phyloP scores from a whole-genome alignment of 1,140 invertebrate genomes.

The Drosophila athabasca region DNA sequence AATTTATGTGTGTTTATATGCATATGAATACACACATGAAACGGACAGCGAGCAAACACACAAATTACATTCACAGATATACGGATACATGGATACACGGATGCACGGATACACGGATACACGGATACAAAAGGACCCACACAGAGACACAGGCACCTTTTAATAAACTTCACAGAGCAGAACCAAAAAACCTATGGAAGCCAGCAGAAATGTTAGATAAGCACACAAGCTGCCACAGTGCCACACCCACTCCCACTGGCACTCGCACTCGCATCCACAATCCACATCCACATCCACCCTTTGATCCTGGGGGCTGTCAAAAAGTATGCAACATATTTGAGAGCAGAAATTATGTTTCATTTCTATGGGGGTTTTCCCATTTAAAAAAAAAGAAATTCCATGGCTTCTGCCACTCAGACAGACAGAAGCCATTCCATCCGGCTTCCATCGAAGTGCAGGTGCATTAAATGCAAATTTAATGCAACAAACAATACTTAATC shows the following conservation, averaged over 20 bases:
- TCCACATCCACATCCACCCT: no score
- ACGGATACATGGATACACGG: conserved; percentile 6
- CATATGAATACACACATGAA: conserved; percentile 62
- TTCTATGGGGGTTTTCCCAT: conserved; percentile 11
- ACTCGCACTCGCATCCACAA: no score
- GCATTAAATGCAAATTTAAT: conserved; percentile 40
- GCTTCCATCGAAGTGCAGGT: background rate
- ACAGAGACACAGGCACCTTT: conserved; percentile 31
- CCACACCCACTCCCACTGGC: background rate
- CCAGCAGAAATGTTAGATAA: conserved; percentile 50
- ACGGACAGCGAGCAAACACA: conserved; percentile 47
- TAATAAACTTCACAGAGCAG: conserved; percentile 64
- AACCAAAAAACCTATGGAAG: conserved; percentile 5
- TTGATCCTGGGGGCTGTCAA: no score
- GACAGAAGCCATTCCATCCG: no score
- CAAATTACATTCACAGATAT: conserved; percentile 45
- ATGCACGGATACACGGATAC: conserved; percentile 4
- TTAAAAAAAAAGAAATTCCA: conserved; percentile 29
- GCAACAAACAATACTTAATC: no score
- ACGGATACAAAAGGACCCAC: background rate
- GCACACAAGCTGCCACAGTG: conserved; percentile 10
- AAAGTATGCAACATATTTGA: conserved; percentile 8
- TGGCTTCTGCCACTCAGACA: conserved; percentile 27
- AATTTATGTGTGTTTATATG: conserved; percentile 79
- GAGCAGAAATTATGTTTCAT: conserved; percentile 40